Evolutionary conservation across 2,888 invertebrate genomes (phyloP).

Genomic region (Drosophila anceps): DNA sequence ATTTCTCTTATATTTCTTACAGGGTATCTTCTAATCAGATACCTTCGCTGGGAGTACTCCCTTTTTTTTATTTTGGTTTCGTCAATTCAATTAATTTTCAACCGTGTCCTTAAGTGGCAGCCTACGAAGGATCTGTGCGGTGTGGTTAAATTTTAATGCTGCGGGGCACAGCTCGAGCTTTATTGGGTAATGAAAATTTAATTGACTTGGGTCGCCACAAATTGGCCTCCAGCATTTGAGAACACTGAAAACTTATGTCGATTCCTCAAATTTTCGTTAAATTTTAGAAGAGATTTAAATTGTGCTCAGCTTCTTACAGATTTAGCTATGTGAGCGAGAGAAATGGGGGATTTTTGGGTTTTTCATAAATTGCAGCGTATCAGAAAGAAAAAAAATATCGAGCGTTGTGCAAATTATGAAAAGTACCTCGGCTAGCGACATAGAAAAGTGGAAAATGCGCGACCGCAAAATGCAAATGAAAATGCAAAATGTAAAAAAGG

Average conservation of each 20-base stretch:
- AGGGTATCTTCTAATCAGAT: neutral
- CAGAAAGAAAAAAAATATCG: conserved; percentile 51
- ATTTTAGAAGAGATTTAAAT: conserved; percentile 37
- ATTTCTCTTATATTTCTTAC: neutral
- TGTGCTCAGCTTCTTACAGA: conserved; percentile 51
- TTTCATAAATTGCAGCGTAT: conserved; percentile 51
- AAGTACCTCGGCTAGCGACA: conserved; percentile 51
- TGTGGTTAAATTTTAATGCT: conserved; percentile 69
- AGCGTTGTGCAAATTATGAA: conserved; percentile 67
- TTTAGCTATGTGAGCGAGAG: conserved; percentile 8
- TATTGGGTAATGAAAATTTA: conserved; percentile 67
- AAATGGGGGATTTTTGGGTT: neutral
- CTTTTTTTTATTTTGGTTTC: conserved; percentile 28
- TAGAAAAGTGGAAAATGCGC: conserved; percentile 56
- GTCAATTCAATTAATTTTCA: conserved; percentile 75
- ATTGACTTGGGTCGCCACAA: conserved; percentile 63
- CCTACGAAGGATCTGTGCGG: conserved; percentile 45
- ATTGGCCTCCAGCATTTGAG: conserved; percentile 40
- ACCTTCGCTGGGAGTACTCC: neutral
- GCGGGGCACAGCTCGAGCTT: conserved; percentile 37
- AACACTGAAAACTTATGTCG: conserved; percentile 25
- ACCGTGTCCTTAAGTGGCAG: conserved; percentile 55
- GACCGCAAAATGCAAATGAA: conserved; percentile 58
- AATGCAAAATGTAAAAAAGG: conserved; percentile 72
- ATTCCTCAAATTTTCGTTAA: conserved; percentile 13